phyloP scores from a whole-genome alignment of 2,888 invertebrate genomes.

The Dastarcus helophoroides region DNA sequence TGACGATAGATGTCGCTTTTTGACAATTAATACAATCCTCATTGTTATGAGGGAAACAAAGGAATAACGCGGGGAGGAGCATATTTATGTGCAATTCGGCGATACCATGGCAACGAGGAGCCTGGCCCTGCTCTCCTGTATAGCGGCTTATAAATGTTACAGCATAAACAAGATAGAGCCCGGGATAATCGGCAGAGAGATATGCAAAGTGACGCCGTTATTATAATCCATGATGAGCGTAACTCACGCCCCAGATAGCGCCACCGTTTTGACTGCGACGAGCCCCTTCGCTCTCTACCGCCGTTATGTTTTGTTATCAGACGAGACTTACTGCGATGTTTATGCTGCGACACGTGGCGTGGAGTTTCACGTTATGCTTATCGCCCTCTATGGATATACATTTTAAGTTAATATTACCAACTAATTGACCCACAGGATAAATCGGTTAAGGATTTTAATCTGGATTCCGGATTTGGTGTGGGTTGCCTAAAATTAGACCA shows the following conservation, averaged over 20 bases:
- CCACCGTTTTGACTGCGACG: too few species aligned
- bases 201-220: conserved; percentile 13
- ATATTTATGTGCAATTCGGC: conserved; percentile 27
- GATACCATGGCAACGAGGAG: conserved; percentile 18
- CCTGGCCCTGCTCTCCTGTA: conserved; percentile 5
- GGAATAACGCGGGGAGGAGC: conserved; percentile 21
- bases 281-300: conserved; percentile 7
- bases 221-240: conserved; percentile 13
- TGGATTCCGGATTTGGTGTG: too few species aligned
- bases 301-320: conserved; percentile 3
- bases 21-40: too few species aligned
- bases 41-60: conserved; percentile 23
- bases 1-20: too few species aligned
- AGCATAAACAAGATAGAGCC: conserved; percentile 13
- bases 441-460: too few species aligned
- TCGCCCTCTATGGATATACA: too few species aligned
- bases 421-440: too few species aligned
- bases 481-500: too few species aligned
- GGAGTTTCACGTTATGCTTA: too few species aligned
- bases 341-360: not conserved
- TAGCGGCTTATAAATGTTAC: conserved; percentile 11
- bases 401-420: too few species aligned
- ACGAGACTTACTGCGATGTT: not conserved
- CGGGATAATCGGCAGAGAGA: conserved; percentile 12
- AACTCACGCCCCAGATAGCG: conserved; percentile 12